These are phyloP conservation scores for Chrysomela aeneicollis DNA, from an alignment of 2,888 invertebrate species.

Conservation along the genomic window DNA sequence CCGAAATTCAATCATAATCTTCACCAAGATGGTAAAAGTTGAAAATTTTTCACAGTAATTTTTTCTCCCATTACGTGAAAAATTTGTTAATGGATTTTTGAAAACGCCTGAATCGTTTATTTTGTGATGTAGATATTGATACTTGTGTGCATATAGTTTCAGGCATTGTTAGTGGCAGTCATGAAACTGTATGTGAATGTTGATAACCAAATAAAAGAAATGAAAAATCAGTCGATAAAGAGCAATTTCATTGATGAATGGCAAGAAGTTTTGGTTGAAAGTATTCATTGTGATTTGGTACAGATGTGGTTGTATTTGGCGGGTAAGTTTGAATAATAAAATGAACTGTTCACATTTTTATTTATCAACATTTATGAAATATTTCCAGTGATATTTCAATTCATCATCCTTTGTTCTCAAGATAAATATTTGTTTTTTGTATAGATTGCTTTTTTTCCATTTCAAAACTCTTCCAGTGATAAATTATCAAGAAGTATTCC, in stretches of 20 bases:
- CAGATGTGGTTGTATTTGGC: slow-evolving; percentile 64
- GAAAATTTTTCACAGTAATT: not conserved
- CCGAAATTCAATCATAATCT: too few species aligned
- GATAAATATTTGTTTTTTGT: too few species aligned
- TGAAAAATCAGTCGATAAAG: slow-evolving; percentile 54
- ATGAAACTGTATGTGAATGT: slow-evolving; percentile 64
- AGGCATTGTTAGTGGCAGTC: slow-evolving; percentile 47
- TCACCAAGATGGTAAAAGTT: too few species aligned
- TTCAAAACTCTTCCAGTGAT: too few species aligned
- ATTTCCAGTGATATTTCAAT: too few species aligned
- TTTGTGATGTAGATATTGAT: not conserved
- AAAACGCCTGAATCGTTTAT: too few species aligned
- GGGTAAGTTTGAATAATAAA: slow-evolving; percentile 53
- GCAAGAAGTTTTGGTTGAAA: slow-evolving; percentile 77
- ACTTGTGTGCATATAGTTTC: not conserved
- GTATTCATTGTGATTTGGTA: slow-evolving; percentile 65
- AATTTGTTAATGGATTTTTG: too few species aligned
- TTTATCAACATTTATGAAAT: too few species aligned
- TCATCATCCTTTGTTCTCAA: too few species aligned
- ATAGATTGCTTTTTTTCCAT: too few species aligned
- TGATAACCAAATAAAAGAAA: slow-evolving; percentile 60
- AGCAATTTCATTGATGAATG: slow-evolving; percentile 72
- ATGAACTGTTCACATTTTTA: not conserved
- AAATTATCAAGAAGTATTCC: too few species aligned
- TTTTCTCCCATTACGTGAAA: too few species aligned